Conservation (phyloP, 64 coral and sea anemone genomes). For the Stylophora pistillata region DNA sequence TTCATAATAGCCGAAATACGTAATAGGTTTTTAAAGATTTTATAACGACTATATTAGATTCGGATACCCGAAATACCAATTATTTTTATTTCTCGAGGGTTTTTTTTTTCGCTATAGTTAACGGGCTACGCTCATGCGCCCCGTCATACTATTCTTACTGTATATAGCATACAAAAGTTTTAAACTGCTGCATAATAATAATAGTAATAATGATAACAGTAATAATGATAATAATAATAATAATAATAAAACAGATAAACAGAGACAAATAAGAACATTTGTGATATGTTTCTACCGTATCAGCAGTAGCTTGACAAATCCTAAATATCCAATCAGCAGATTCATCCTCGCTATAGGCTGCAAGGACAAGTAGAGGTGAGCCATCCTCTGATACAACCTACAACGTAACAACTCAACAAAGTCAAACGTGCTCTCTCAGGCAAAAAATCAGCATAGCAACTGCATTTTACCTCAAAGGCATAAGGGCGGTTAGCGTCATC, state of each 20-base stretch:
- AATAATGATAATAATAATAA: neutral
- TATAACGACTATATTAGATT: too few relatives aligned
- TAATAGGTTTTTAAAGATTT: too few relatives aligned
- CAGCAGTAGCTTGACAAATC: slow-evolving; percentile 64
- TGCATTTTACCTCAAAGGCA: slow-evolving; percentile 64
- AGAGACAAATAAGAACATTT: neutral
- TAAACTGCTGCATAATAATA: too few relatives aligned
- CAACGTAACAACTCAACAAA: neutral
- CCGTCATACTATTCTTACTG: too few relatives aligned
- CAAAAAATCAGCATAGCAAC: neutral
- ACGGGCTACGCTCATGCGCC: too few relatives aligned
- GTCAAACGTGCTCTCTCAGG: neutral
- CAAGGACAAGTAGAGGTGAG: slow-evolving; percentile 29
- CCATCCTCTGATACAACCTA: slow-evolving; percentile 69
- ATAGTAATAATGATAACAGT: too few relatives aligned
- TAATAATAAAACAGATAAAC: neutral
- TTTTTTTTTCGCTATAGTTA: too few relatives aligned
- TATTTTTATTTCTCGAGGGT: too few relatives aligned
- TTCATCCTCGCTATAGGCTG: slow-evolving; percentile 50
- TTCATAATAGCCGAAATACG: too few relatives aligned
- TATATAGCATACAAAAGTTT: too few relatives aligned
- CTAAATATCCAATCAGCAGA: slow-evolving; percentile 75
- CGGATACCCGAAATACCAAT: too few relatives aligned
- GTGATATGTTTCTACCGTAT: slow-evolving; percentile 9
- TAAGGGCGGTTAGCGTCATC: slow-evolving; percentile 38